phyloP scores from a whole-genome alignment of 2,888 invertebrate species.

The Hirtodrosophila trivittata region DNA sequence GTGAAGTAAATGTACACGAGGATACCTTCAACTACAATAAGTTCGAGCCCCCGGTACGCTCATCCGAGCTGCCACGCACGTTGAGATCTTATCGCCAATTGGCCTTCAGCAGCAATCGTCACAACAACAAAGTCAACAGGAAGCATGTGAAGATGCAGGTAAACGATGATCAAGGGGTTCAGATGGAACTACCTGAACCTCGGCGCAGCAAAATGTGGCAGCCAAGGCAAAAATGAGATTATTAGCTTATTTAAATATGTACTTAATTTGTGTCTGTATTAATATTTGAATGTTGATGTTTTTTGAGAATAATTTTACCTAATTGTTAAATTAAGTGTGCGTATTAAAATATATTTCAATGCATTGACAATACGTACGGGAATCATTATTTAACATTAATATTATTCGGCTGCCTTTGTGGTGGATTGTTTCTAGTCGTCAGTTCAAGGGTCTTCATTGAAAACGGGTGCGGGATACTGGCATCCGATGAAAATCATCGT shows the following conservation, averaged over 20 bases:
- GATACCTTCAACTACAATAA: slow-evolving; percentile 24
- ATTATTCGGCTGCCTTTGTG: too few species aligned
- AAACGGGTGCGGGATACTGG: too few species aligned
- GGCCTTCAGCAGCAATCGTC: neutral
- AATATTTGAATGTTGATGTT: slow-evolving; percentile 30
- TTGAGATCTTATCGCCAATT: neutral
- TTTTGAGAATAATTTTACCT: slow-evolving; percentile 30
- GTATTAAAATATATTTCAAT: too few species aligned
- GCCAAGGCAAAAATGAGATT: slow-evolving; percentile 11
- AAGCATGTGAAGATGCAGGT: neutral
- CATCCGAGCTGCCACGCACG: slow-evolving; percentile 40
- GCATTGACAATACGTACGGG: too few species aligned
- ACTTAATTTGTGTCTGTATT: neutral
- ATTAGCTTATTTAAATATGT: neutral
- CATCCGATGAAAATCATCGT: too few species aligned
- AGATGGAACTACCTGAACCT: slow-evolving; percentile 26
- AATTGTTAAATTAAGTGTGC: too few species aligned
- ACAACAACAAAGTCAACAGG: neutral
- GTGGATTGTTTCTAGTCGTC: too few species aligned
- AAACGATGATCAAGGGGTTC: neutral
- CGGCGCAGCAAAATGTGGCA: slow-evolving; percentile 36
- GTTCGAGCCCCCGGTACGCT: slow-evolving; percentile 44
- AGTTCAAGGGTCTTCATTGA: too few species aligned
- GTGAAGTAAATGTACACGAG: slow-evolving; percentile 16
- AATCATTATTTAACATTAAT: too few species aligned